Evolutionary conservation across 2,113 vertebrate species (phyloP).

Genomic region (Mesitornis unicolor): DNA sequence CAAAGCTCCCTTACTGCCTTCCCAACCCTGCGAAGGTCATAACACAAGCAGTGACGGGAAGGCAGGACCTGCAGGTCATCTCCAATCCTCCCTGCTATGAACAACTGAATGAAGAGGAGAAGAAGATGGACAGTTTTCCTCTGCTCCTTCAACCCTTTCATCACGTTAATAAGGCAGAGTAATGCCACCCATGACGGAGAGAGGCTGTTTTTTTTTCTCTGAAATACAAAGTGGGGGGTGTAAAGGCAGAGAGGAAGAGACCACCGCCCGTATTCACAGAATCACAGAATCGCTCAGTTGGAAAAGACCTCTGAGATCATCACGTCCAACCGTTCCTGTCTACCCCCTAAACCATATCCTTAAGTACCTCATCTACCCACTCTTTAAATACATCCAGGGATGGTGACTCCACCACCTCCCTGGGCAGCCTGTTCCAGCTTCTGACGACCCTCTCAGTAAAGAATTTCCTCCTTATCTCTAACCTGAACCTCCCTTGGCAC

Average conservation of each 20-base stretch:
- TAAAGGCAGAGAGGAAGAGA: not conserved
- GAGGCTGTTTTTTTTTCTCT: not conserved
- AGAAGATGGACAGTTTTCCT: not conserved
- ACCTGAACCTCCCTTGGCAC: too few relatives aligned
- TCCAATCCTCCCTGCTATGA: not conserved
- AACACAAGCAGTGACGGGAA: not conserved
- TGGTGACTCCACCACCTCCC: too few relatives aligned
- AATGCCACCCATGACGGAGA: not conserved
- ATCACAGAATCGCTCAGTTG: too few relatives aligned
- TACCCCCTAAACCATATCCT: too few relatives aligned
- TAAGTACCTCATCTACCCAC: too few relatives aligned
- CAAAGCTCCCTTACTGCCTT: not conserved
- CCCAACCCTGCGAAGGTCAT: not conserved
- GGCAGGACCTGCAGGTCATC: not conserved
- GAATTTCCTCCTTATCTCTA: too few relatives aligned
- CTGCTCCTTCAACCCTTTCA: not conserved
- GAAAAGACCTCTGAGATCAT: too few relatives aligned
- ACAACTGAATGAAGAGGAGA: not conserved
- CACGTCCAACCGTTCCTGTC: too few relatives aligned
- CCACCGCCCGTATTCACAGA: too few relatives aligned
- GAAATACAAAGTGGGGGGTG: not conserved
- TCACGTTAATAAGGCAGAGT: not conserved
- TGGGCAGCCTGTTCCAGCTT: too few relatives aligned
- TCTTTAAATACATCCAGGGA: too few relatives aligned
- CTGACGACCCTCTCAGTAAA: too few relatives aligned